Evolutionary conservation across 2,797 vertebrate genomes (phyloP).

Genomic region (Basileuterus tristriatus): DNA sequence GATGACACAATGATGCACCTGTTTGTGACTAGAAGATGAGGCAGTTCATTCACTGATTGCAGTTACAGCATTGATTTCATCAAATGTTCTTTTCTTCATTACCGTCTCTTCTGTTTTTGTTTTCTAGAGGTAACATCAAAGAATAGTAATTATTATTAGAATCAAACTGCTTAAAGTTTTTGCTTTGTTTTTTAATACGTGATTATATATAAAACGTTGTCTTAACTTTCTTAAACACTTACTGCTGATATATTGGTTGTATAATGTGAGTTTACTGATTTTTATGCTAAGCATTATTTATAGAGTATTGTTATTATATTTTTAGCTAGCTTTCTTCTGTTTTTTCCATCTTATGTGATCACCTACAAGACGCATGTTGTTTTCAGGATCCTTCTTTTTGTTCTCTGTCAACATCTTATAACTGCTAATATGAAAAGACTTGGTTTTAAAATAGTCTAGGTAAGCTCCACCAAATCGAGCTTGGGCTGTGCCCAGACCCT

Average conservation of each 20-base stretch:
- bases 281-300: not conserved
- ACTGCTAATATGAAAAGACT: not conserved
- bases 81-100: not conserved
- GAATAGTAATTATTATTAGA: not conserved
- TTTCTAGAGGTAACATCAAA: not conserved
- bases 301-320: not conserved
- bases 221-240: not conserved
- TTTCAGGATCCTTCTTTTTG: not conserved
- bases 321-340: not conserved
- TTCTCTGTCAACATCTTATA: not conserved
- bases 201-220: not conserved
- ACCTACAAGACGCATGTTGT: accelerated
- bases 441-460: not conserved
- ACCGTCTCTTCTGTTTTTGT: not conserved
- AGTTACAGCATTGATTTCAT: not conserved
- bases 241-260: not conserved
- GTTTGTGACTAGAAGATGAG: not conserved
- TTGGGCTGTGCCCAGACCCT: not conserved
- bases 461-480: not conserved
- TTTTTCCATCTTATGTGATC: not conserved
- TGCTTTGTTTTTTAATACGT: not conserved
- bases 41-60: not conserved
- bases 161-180: not conserved
- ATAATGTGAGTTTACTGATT: not conserved
- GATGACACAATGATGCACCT: not conserved